Evolutionary conservation across 1,140 invertebrate species (phyloP).

Genomic region (Popillia japonica): DNA sequence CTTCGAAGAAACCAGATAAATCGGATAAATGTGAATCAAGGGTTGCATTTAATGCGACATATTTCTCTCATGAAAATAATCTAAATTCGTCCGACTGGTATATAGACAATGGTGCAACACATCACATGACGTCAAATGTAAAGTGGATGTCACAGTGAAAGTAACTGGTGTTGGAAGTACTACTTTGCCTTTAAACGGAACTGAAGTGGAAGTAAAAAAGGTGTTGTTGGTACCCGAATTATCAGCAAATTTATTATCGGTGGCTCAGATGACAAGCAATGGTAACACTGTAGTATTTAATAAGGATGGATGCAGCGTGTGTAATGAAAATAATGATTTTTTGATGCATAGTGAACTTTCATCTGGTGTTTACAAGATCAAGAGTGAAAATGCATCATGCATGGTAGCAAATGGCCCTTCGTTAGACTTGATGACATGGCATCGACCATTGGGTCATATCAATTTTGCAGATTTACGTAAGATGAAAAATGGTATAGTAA

Average conservation of each 20-base stretch:
- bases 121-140: no score
- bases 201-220: slow-evolving; percentile 34
- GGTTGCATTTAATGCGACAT: no score
- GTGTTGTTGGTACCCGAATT: slow-evolving; percentile 50
- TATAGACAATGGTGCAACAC: no score
- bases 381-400: slow-evolving; percentile 41
- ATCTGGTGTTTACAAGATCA: slow-evolving; percentile 52
- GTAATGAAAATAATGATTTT: slow-evolving; percentile 40
- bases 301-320: slow-evolving; percentile 43
- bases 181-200: background rate
- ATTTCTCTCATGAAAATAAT: no score
- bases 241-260: slow-evolving; percentile 47
- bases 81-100: no score
- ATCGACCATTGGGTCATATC: slow-evolving; percentile 52
- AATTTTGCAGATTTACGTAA: slow-evolving; percentile 45
- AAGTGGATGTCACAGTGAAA: no score
- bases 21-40: no score
- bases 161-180: no score
- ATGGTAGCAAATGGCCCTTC: slow-evolving; percentile 38
- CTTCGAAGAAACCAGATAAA: no score
- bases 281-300: slow-evolving; percentile 49
- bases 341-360: slow-evolving; percentile 31
- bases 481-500: slow-evolving; percentile 45
- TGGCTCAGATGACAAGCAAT: slow-evolving; percentile 47
- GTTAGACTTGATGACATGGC: slow-evolving; percentile 44